A percentile compares a stretch with the other conserved stretches of the same genome.
Conservation (phyloP, 2,113 vertebrate species). For the Thryonomys swinderianus region DNA sequence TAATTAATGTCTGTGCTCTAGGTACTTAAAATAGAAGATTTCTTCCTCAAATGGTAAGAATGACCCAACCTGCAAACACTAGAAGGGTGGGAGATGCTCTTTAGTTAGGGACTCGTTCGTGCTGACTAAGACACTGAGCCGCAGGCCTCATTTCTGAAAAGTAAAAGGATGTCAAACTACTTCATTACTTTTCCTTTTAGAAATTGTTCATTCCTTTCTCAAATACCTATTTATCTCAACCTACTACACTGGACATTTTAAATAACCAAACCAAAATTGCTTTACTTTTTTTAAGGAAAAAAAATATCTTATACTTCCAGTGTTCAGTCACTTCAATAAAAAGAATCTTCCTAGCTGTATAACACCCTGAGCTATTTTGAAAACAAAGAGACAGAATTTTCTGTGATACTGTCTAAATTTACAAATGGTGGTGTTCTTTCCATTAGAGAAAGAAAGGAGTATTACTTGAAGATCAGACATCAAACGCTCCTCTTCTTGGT, state of each 20-base stretch:
- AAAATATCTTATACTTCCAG: constrained; percentile 57
- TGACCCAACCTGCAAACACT: background rate
- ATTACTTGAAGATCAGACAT: background rate
- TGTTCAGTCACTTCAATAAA: constrained; percentile 82
- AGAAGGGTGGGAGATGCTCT: background rate
- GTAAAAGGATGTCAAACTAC: background rate
- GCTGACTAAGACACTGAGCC: background rate
- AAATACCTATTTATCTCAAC: constrained; percentile 1
- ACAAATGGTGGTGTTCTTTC: constrained; percentile 61
- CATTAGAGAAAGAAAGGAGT: constrained; percentile 63
- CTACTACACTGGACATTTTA: constrained; percentile 51
- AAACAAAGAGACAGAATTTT: constrained; percentile 77
- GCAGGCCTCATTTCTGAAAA: fast-evolving
- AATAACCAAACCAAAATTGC: constrained; percentile 78
- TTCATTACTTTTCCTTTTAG: background rate
- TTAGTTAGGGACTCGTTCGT: background rate
- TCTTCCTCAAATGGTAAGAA: constrained; percentile 6
- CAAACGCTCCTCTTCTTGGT: background rate
- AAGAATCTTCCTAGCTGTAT: constrained; percentile 72
- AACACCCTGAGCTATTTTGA: constrained; percentile 75
- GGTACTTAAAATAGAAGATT: background rate
- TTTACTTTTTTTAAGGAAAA: constrained; percentile 72
- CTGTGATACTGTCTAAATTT: constrained; percentile 71
- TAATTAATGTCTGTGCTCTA: background rate
- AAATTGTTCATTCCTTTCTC: background rate